A percentile compares a stretch with the other conserved stretches of the same genome.
phyloP scores from a whole-genome alignment of 2,797 vertebrate species.

The Bradypus variegatus region DNA sequence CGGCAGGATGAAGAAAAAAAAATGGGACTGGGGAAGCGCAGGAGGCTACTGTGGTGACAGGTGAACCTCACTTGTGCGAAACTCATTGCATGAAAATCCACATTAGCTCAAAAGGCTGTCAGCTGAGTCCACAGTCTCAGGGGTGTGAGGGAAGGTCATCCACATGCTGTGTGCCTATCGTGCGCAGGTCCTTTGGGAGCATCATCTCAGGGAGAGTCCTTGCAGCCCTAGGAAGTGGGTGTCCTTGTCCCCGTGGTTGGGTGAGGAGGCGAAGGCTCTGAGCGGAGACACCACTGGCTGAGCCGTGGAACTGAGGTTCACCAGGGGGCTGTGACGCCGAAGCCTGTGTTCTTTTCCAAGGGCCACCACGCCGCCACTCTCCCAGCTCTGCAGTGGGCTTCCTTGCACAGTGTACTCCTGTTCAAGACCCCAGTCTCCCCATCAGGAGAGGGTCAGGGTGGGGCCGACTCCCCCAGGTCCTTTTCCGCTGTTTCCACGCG shows the following conservation, averaged over 20 bases:
- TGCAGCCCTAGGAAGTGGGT: neutral
- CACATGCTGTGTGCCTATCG: rapidly evolving
- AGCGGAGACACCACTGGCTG: neutral
- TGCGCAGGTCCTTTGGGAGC: too few relatives aligned
- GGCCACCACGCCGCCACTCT: neutral
- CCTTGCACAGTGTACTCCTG: neutral
- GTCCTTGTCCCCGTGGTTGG: too few relatives aligned
- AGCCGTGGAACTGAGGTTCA: neutral
- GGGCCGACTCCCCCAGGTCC: neutral
- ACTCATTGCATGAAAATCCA: neutral
- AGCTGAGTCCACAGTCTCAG: neutral
- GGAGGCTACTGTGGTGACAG: neutral
- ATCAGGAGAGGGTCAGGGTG: rapidly evolving
- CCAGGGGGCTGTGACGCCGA: neutral
- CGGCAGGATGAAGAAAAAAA: neutral
- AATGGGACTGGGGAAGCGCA: neutral
- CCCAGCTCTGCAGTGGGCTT: neutral
- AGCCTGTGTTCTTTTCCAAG: neutral
- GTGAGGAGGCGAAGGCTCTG: neutral
- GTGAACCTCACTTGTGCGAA: neutral
- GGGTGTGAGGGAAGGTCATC: neutral
- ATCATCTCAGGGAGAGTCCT: neutral
- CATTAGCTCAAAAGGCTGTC: neutral
- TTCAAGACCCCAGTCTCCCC: neutral
- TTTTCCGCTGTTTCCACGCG: neutral